Base-by-base conservation (phyloP, 2,888 invertebrate species). In the Alviniconcha strummeri region DNA sequence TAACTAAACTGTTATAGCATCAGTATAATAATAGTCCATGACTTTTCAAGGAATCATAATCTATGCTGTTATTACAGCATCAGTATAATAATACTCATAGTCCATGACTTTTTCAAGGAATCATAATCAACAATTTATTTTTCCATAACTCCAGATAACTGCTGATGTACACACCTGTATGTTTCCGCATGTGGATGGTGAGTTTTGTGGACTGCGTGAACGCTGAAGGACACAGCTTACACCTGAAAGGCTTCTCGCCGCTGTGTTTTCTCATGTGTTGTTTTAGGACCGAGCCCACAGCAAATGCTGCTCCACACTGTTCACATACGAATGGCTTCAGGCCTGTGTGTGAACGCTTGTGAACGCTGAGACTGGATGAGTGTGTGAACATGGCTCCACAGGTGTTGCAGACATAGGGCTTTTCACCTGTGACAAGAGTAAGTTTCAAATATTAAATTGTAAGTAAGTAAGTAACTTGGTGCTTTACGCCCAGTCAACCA, bases 341-440 rank as follows among this genome's bases (percentile, higher is more conserved):
- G 56, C 80, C 83, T 57, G 85, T 85, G 79, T 86, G 86, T 15
- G 83, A 84, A n/a, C 86, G 83, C 60, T 69, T 81, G 78, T 85
- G 85, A 17, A 81, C 54, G 15, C 74, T 74, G n/a, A 81, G 64
- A 52, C 81, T 81, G 81, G 55, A 54, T 0, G 81, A 17, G 17
- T 75, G 72, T 5, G 64, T 15, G 64, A 81, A 81, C 15, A 54
- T 55, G 19, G 75, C 72, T 15, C 81, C 81, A 81, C 81, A 81
- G 11, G 56, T 52, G 15, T 75, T 71, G 75, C 81, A 81, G 1
- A 81, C 17, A 15, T 60, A 81, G n/a, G 81, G 81, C 60, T 60
- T 81, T 74, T 74, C 75, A n/a, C 81, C 77, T 60, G 77, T 1
- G 52, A 36, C 17, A 52, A 36, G 36, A 3, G 36, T 36, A 36